phyloP scores from a whole-genome alignment of 2,888 invertebrate species.

The Apamea epomidion region DNA sequence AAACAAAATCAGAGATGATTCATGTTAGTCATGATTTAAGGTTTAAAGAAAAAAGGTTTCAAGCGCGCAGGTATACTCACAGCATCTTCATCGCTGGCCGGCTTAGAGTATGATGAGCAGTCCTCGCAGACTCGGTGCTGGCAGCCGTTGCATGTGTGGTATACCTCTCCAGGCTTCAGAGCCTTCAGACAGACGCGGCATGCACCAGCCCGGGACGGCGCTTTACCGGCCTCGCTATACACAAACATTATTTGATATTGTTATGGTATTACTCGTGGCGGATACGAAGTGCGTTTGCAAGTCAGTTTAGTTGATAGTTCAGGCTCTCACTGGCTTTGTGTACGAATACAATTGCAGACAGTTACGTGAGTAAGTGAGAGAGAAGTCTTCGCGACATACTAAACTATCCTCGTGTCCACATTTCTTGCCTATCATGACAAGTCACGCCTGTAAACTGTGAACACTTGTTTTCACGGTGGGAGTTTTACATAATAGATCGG shows the following conservation, averaged over 20 bases:
- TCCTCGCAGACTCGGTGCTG: constrained; percentile 97
- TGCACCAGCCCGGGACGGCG: constrained; percentile 93
- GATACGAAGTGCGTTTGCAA: not conserved
- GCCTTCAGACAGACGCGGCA: constrained; percentile 96
- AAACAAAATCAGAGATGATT: too few relatives aligned
- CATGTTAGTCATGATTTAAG: not conserved
- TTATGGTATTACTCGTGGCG: not conserved
- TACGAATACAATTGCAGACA: not conserved
- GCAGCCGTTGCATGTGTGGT: constrained; percentile 96
- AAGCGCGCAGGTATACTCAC: constrained; percentile 82
- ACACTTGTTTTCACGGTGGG: not conserved
- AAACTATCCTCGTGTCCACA: not conserved
- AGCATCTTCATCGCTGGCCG: constrained; percentile 95
- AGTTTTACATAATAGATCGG: not conserved
- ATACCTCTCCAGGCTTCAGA: constrained; percentile 96
- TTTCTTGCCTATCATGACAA: not conserved
- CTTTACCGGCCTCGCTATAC: constrained; percentile 92
- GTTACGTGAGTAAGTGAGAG: not conserved
- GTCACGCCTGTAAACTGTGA: not conserved
- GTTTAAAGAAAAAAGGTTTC: not conserved
- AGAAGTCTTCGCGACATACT: not conserved
- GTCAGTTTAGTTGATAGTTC: not conserved
- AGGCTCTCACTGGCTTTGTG: not conserved
- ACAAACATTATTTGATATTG: not conserved
- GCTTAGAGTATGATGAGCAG: constrained; percentile 97